Conservation (phyloP, 1,140 invertebrate genomes). For the Nasonia longicornis region DNA sequence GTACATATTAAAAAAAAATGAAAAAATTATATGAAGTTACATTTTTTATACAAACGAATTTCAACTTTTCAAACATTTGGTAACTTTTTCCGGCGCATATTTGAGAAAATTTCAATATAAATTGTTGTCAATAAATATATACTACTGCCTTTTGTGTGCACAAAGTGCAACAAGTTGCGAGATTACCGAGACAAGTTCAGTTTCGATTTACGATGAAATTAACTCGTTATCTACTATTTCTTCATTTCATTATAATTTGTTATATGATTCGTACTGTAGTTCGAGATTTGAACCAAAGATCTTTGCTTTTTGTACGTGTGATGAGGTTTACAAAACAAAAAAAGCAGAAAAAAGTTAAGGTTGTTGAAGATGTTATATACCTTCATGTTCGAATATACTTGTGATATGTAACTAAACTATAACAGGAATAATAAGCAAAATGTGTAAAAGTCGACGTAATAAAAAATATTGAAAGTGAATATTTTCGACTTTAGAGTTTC, state of each 20-base stretch:
- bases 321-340: conserved; percentile 7
- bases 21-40: not conserved
- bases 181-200: not conserved
- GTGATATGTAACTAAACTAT: conserved; percentile 29
- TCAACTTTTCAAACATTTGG: too few species aligned
- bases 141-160: conserved; percentile 8
- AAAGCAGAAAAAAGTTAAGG: not conserved
- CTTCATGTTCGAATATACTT: conserved; percentile 32
- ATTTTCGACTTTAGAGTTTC: not conserved
- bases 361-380: not conserved
- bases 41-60: too few species aligned
- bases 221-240: not conserved
- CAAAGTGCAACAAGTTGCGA: conserved; percentile 2
- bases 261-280: too few species aligned
- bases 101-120: not conserved
- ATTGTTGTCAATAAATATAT: not conserved
- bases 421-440: conserved; percentile 7
- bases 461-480: conserved; percentile 1
- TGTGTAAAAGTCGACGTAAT: not conserved
- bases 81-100: not conserved
- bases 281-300: not conserved
- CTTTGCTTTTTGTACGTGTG: not conserved
- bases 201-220: too few species aligned
- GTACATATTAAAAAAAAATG: not conserved
- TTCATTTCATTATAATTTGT: not conserved